Evolutionary conservation across 2,113 vertebrate genomes (phyloP).

Genomic region (Caracal caracal): DNA sequence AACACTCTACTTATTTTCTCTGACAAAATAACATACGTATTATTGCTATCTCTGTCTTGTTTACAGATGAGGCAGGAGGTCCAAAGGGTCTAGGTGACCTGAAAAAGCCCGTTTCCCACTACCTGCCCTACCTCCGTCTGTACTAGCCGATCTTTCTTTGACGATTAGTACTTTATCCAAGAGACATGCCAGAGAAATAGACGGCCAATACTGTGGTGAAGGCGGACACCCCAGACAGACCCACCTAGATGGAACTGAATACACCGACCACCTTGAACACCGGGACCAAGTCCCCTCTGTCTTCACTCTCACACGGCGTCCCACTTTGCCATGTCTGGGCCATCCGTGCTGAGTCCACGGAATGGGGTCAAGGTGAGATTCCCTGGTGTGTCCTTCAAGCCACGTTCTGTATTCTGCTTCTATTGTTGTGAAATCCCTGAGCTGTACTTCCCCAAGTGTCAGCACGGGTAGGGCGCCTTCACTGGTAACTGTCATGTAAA

Average conservation of each 20-base stretch:
- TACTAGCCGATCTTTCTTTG: not conserved
- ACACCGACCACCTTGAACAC: no score
- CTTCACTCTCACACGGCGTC: fast-evolving
- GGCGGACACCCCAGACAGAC: not conserved
- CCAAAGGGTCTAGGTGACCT: not conserved
- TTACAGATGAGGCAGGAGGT: not conserved
- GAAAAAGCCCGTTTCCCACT: not conserved
- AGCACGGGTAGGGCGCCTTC: not conserved
- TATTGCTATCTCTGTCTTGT: not conserved
- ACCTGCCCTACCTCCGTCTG: not conserved
- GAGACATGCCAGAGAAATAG: not conserved
- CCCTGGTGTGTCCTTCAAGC: fast-evolving
- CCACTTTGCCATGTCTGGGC: not conserved
- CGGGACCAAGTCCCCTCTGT: fast-evolving
- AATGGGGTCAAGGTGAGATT: not conserved
- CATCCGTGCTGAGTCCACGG: fast-evolving
- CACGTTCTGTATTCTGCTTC: not conserved
- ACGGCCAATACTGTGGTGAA: not conserved
- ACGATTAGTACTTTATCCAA: not conserved
- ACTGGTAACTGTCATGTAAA: not conserved
- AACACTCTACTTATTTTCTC: not conserved
- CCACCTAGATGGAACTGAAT: not conserved
- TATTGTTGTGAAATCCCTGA: not conserved
- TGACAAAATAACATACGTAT: not conserved
- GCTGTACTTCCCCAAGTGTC: not conserved